Conservation (phyloP, 1,140 invertebrate species). For the Drosophila triauraria region DNA sequence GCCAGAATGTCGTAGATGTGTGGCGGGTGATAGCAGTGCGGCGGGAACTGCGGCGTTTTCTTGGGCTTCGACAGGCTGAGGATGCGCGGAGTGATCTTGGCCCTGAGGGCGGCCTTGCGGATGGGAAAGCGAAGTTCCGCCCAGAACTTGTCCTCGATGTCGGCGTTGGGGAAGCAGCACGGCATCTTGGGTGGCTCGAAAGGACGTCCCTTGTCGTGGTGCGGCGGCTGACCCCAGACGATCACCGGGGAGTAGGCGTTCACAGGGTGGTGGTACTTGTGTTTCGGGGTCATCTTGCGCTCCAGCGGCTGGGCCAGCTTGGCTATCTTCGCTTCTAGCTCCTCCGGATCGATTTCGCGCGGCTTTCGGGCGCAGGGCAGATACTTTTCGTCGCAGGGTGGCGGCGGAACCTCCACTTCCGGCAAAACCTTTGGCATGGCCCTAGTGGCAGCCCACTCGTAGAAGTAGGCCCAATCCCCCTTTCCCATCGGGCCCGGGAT, state of each 20-base stretch:
- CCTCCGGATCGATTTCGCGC: constrained; percentile 11
- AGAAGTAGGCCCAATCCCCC: constrained; percentile 54
- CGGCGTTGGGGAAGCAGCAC: constrained; percentile 62
- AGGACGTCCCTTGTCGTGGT: constrained; percentile 65
- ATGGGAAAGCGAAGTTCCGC: constrained; percentile 65
- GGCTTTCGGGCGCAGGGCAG: constrained; percentile 48
- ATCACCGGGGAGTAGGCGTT: constrained; percentile 61
- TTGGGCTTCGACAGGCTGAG: constrained; percentile 61
- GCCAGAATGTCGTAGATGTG: constrained; percentile 15
- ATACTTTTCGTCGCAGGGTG: constrained; percentile 43
- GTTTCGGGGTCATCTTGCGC: constrained; percentile 54
- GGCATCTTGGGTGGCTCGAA: constrained; percentile 47
- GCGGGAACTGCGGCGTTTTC: constrained; percentile 51
- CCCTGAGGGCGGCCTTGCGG: constrained; percentile 47
- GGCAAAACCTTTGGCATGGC: constrained; percentile 35
- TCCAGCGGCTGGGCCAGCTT: constrained; percentile 48
- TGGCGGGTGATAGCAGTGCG: constrained; percentile 65
- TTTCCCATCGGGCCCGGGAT: constrained; percentile 71
- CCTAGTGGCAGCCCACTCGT: constrained; percentile 38
- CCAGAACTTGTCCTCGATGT: constrained; percentile 67
- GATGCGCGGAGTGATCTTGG: constrained; percentile 60
- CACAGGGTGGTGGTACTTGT: constrained; percentile 2
- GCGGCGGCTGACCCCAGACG: constrained; percentile 59
- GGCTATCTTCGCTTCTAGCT: constrained; percentile 9
- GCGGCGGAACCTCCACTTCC: neutral